A percentile compares a stretch with the other conserved stretches of the same genome.
Conservation (phyloP, 2,888 invertebrate species). For the Drosophila greeni region DNA sequence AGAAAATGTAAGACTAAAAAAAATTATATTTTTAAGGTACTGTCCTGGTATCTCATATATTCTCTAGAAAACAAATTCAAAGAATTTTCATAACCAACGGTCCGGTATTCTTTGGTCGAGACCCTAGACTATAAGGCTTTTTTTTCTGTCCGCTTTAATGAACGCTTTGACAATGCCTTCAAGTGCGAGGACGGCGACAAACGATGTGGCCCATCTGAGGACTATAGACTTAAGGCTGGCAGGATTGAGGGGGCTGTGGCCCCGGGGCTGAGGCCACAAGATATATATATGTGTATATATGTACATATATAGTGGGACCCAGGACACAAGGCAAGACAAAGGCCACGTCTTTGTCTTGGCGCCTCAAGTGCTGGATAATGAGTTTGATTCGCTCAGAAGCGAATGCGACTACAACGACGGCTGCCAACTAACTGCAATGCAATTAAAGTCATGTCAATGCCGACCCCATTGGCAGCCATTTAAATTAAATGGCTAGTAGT, state of each 20-base stretch:
- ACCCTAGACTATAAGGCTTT: background rate
- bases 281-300: background rate
- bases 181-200: constrained; percentile 55
- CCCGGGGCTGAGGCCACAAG: constrained; percentile 29
- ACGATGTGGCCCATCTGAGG: constrained; percentile 32
- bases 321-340: constrained; percentile 6
- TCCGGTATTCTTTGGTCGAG: background rate
- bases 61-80: background rate
- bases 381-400: constrained; percentile 54
- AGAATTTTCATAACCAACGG: background rate
- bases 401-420: constrained; percentile 20
- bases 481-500: constrained; percentile 20
- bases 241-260: constrained; percentile 10
- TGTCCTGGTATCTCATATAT: background rate
- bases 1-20: background rate
- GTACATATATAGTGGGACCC: background rate
- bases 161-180: constrained; percentile 71
- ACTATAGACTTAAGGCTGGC: background rate
- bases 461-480: constrained; percentile 49
- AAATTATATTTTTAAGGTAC: background rate
- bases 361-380: constrained; percentile 64
- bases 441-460: constrained; percentile 70
- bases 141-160: constrained; percentile 60
- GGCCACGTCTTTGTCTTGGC: constrained; percentile 39
- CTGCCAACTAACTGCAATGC: constrained; percentile 57